A percentile compares a stretch with the other conserved stretches of the same genome.
phyloP scores from a whole-genome alignment of 1,140 invertebrate genomes.

The Brachionus rotundiformis region DNA sequence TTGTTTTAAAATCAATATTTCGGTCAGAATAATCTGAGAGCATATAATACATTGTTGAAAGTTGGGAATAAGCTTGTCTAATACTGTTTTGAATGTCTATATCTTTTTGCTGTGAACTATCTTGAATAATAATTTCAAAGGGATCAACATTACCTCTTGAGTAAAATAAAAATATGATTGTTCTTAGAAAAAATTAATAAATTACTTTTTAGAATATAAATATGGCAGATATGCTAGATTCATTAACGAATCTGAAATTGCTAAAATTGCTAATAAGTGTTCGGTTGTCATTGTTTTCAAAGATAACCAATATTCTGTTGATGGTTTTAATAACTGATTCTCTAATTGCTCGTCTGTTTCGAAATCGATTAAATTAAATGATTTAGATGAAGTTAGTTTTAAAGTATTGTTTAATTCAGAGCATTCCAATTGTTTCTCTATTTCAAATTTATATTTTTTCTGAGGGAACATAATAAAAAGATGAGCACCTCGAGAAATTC shows the following conservation, averaged over 20 bases:
- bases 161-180: no score
- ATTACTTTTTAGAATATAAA: not conserved
- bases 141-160: slow-evolving; percentile 36
- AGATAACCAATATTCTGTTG: slow-evolving; percentile 24
- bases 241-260: slow-evolving; percentile 54
- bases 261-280: slow-evolving; percentile 55
- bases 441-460: slow-evolving; percentile 25
- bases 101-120: slow-evolving; percentile 60
- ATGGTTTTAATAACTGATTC: not conserved
- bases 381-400: slow-evolving; percentile 3
- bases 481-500: slow-evolving; percentile 84
- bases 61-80: slow-evolving; percentile 91
- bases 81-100: slow-evolving; percentile 74
- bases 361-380: slow-evolving; percentile 52
- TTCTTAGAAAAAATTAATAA: no score
- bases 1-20: slow-evolving; percentile 69
- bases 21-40: slow-evolving; percentile 81
- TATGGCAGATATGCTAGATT: slow-evolving; percentile 53
- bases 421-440: no score
- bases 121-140: not conserved
- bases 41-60: slow-evolving; percentile 93
- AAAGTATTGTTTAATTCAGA: not conserved
- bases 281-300: slow-evolving; percentile 50
- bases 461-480: slow-evolving; percentile 86
- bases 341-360: not conserved